phyloP scores from a whole-genome alignment of 2,113 vertebrate genomes.

The Sebastes fasciatus region DNA sequence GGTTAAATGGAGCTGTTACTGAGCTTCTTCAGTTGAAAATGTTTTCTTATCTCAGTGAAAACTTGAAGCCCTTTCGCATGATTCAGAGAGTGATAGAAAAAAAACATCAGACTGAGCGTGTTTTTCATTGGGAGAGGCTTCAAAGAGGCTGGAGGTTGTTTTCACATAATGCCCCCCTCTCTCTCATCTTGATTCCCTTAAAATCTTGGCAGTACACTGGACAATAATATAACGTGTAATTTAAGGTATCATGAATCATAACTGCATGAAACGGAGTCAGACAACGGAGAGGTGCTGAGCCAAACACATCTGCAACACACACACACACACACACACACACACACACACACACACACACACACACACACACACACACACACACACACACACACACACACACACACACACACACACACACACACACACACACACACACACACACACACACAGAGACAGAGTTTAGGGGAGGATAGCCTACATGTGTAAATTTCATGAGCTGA shows the following conservation, averaged over 20 bases:
- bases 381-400: background rate
- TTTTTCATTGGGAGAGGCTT: conserved; percentile 66
- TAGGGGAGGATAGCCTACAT: conserved; percentile 37
- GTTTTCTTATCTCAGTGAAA: conserved; percentile 63
- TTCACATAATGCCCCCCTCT: conserved; percentile 49
- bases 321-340: background rate
- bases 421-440: background rate
- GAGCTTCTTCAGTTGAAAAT: conserved; percentile 61
- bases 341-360: background rate
- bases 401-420: background rate
- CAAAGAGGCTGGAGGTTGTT: conserved; percentile 65
- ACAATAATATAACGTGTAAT: conserved; percentile 71
- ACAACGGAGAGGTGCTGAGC: conserved; percentile 42
- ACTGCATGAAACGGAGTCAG: conserved; percentile 47
- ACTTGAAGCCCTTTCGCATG: conserved; percentile 21
- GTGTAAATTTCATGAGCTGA: conserved; percentile 68
- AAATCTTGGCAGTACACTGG: conserved; percentile 52
- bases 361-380: background rate
- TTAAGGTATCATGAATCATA: conserved; percentile 67
- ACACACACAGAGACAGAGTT: background rate
- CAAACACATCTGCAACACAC: conserved; percentile 24
- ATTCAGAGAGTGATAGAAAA: conserved; percentile 33
- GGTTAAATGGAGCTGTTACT: conserved; percentile 31
- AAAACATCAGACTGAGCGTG: conserved; percentile 1
- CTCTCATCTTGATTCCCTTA: conserved; percentile 66